A percentile compares a stretch with the other conserved stretches of the same genome.
phyloP scores from a whole-genome alignment of 2,797 vertebrate genomes.

The Staurois parvus region DNA sequence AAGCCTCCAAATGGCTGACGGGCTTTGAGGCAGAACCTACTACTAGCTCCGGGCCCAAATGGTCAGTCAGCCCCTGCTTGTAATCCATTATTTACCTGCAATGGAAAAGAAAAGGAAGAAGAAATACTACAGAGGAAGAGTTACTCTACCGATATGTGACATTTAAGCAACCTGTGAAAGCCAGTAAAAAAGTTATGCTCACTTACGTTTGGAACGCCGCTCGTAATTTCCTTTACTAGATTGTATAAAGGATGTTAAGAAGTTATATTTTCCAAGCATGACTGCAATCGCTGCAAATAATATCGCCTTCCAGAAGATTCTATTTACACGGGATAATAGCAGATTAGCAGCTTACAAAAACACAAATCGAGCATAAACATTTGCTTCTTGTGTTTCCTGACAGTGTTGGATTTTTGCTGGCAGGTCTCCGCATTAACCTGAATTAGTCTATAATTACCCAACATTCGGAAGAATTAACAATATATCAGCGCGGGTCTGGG shows the following conservation, averaged over 20 bases:
- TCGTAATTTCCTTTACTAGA: no score
- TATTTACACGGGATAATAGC: not conserved
- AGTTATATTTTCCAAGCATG: not conserved
- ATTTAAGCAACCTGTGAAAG: no score
- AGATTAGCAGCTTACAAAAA: conserved; percentile 9
- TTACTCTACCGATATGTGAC: no score
- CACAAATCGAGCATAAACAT: not conserved
- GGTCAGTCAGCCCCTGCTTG: no score
- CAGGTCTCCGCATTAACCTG: conserved; percentile 8
- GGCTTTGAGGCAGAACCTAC: no score
- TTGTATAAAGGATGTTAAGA: not conserved
- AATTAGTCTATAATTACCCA: conserved; percentile 5
- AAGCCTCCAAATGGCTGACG: no score
- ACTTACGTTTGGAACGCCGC: no score
- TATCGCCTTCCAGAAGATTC: not conserved
- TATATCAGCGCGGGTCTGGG: not conserved
- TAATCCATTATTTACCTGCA: no score
- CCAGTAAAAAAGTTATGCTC: no score
- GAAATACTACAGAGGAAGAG: no score
- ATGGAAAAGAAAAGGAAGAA: no score
- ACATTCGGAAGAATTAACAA: not conserved
- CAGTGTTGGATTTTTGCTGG: not conserved
- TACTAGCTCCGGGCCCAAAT: no score
- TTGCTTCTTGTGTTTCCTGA: not conserved
- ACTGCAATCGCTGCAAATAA: not conserved